phyloP scores from a whole-genome alignment of 2,888 invertebrate species.

The Apodemia zela region DNA sequence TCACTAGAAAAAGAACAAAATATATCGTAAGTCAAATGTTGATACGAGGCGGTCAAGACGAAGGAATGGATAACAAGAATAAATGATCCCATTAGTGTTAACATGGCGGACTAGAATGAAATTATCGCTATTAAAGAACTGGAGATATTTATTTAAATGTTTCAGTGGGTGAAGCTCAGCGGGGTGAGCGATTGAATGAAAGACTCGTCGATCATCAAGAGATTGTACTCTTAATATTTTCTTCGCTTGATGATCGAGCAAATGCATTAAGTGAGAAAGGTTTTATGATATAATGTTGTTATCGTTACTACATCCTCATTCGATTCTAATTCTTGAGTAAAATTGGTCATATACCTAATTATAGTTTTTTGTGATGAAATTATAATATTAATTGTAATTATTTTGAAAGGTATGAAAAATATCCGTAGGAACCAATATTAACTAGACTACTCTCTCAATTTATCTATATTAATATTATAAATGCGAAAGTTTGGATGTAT shows the following conservation, averaged over 20 bases:
- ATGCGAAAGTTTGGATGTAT: too few relatives aligned
- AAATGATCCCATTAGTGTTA: slow-evolving; percentile 42
- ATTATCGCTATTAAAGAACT: slow-evolving; percentile 63
- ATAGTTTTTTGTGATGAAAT: too few relatives aligned
- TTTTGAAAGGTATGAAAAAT: too few relatives aligned
- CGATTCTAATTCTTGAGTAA: neutral
- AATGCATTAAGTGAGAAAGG: neutral
- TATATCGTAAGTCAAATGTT: neutral
- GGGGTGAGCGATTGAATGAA: slow-evolving; percentile 44
- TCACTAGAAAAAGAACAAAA: slow-evolving; percentile 10
- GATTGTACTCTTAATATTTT: neutral
- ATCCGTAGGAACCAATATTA: too few relatives aligned
- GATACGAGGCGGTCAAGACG: slow-evolving; percentile 14
- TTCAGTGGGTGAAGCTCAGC: slow-evolving; percentile 44
- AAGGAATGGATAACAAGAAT: slow-evolving; percentile 24
- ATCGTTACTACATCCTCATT: neutral
- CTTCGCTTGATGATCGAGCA: neutral
- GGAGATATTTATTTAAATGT: slow-evolving; percentile 55
- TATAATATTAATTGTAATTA: too few relatives aligned
- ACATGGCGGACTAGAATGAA: slow-evolving; percentile 50
- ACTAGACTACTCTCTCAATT: too few relatives aligned
- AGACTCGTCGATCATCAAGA: slow-evolving; percentile 54
- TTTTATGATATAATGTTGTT: neutral
- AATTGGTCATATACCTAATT: too few relatives aligned
- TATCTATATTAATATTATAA: too few relatives aligned